Evolutionary conservation across 92 coral and sea anemone genomes (phyloP).

Genomic region (Umimayanthus chanpuru): DNA sequence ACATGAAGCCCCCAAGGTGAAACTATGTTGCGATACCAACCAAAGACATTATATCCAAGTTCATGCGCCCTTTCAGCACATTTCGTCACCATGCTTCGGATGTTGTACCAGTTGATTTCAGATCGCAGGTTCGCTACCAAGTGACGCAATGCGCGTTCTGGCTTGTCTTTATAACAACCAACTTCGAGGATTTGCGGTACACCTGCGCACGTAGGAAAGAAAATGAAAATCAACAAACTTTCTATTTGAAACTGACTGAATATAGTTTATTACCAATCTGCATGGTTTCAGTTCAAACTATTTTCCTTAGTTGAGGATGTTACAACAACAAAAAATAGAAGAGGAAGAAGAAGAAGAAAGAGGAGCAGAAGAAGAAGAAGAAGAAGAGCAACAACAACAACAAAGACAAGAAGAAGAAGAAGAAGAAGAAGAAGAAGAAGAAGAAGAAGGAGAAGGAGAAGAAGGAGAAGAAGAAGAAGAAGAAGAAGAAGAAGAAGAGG

Average conservation of each 20-base stretch:
- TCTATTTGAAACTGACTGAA: too few relatives aligned
- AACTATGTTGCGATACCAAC: neutral
- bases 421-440: too few relatives aligned
- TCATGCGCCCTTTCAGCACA: constrained; percentile 69
- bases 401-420: too few relatives aligned
- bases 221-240: neutral
- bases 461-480: too few relatives aligned
- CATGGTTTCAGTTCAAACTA: neutral
- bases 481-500: too few relatives aligned
- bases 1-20: too few relatives aligned
- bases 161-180: constrained; percentile 64
- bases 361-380: too few relatives aligned
- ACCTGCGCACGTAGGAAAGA: constrained; percentile 28
- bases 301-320: neutral
- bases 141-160: constrained; percentile 54
- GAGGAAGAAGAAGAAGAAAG: too few relatives aligned
- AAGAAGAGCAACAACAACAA: too few relatives aligned
- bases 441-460: too few relatives aligned
- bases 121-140: constrained; percentile 37
- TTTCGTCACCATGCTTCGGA: constrained; percentile 61
- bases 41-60: constrained; percentile 49
- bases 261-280: too few relatives aligned
- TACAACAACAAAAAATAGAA: too few relatives aligned
- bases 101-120: constrained; percentile 64
- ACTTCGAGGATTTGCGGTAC: constrained; percentile 62